Base-by-base conservation (phyloP, 1,140 invertebrate species). In the Hypsibius dujardini region DNA sequence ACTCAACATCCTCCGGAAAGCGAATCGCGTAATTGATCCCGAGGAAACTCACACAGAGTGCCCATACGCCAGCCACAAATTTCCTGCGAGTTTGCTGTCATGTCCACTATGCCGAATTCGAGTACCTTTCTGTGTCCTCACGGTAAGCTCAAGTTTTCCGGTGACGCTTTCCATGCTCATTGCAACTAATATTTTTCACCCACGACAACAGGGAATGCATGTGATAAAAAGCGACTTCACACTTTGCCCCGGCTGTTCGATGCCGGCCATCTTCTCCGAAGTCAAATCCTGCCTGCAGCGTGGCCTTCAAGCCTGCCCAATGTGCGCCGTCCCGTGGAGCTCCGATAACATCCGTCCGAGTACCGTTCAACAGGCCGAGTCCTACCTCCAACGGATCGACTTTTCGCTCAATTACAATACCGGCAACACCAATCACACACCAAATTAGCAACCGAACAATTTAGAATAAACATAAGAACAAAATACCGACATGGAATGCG, bases 31-130 rank as follows among this genome's bases (percentile, higher is more conserved):
- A 12, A 42, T 45, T 7, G 62, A 67, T 12, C 12, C 12, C 12
- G 62, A 67, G 45, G 62, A 67, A 3, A 42, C 12, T 7, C 12
- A 7, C 12, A 67, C 62, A 3, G 62, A 12, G 3, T 67, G 62
- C 42, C 62, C 62, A 15, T 67, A 15, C 62, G 62, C 62, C 62
- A 67, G 42, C 42, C 62, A 67, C 62, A 67, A 67, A 42, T 42
- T 67, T 67, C 62, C 62, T 15, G 45, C 3, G 3, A 67, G 62
- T 42, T 42, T 15, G 45, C 62, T 67, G 12, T 12, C 45, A 12
- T 67, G 62, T 45, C 62, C 62, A 45, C 42, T 67, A 7, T 67
- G 62, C 62, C 12, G 45, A 42, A 12, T 67, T 45, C 62, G 62
- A 42, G 62, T 67, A 42, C 62, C 62, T 45, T 67, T 67, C 62